These are phyloP conservation scores for Hololepta plana DNA, from an alignment of 2,888 invertebrate species.

Conservation along the genomic window DNA sequence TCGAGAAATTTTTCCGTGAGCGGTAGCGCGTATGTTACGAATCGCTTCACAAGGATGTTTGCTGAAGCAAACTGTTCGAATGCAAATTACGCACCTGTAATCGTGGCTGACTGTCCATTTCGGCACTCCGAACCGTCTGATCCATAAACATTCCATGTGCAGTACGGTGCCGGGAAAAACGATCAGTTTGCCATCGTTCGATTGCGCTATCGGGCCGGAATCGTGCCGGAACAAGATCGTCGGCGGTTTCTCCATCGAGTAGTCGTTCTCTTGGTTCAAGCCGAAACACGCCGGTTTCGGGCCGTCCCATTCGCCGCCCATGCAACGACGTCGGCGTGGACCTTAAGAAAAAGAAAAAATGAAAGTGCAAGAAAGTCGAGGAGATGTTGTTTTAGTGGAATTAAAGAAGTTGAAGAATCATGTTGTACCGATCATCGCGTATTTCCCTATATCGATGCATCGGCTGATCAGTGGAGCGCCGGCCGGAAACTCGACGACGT, in stretches of 20 bases:
- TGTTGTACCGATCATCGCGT: conserved; percentile 39
- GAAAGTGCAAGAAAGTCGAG: conserved; percentile 1
- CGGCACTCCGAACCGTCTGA: conserved; percentile 67
- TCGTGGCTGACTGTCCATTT: conserved; percentile 63
- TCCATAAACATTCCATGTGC: conserved; percentile 82
- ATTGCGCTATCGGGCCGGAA: conserved; percentile 70
- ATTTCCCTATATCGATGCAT: conserved; percentile 76
- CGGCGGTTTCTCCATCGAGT: conserved; percentile 74
- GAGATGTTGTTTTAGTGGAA: neutral
- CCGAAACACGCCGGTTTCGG: conserved; percentile 61
- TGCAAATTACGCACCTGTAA: too few species aligned
- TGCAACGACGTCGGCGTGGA: conserved; percentile 49
- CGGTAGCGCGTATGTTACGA: too few species aligned
- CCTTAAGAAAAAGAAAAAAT: conserved; percentile 36
- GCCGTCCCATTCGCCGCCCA: conserved; percentile 68
- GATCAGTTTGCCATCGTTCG: conserved; percentile 67
- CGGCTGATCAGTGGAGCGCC: conserved; percentile 40
- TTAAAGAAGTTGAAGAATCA: neutral
- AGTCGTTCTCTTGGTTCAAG: conserved; percentile 71
- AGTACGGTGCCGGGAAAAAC: conserved; percentile 72
- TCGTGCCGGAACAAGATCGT: conserved; percentile 70
- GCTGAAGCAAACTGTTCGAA: too few species aligned
- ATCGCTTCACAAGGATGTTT: too few species aligned
- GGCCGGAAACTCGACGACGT: conserved; percentile 59
- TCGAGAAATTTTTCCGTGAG: too few species aligned